Conservation (phyloP, 2,797 vertebrate species). For the Sandelia bainsii region DNA sequence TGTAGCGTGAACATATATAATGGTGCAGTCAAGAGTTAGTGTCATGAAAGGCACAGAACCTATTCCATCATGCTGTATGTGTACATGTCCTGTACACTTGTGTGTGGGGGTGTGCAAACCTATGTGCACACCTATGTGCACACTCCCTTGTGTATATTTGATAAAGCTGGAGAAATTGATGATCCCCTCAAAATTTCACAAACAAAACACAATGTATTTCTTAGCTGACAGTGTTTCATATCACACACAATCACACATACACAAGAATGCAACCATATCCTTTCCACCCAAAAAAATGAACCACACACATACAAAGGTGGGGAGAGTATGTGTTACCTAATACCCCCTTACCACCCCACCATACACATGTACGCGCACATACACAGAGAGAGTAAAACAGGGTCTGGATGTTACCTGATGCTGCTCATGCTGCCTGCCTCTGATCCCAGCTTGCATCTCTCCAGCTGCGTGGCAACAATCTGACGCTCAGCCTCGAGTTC, state of each 20-base stretch:
- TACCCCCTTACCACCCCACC: background rate
- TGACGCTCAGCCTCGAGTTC: conserved; percentile 98
- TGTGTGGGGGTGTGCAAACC: background rate
- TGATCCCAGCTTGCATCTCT: conserved; percentile 99
- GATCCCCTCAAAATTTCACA: background rate
- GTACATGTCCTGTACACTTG: background rate
- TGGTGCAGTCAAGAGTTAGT: conserved; percentile 24
- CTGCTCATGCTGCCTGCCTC: conserved; percentile 98
- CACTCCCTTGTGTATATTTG: background rate
- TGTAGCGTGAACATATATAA: conserved; percentile 16
- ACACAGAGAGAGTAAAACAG: background rate
- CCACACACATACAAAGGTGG: conserved; percentile 18
- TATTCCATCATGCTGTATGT: conserved; percentile 51
- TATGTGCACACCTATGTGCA: background rate
- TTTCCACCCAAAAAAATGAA: background rate
- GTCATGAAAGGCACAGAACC: conserved; percentile 46
- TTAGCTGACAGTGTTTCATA: background rate
- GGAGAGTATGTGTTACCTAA: conserved; percentile 4
- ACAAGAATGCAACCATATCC: background rate
- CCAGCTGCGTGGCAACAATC: conserved; percentile 97
- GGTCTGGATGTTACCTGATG: conserved; percentile 88
- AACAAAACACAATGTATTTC: background rate
- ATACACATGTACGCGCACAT: conserved; percentile 6
- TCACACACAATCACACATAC: background rate
- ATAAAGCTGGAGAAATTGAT: background rate